Percentiles rank a stretch among this genome's conserved stretches.
Conservation (phyloP, 2,113 vertebrate species). For the Rhinopomastus cyanomelas region DNA sequence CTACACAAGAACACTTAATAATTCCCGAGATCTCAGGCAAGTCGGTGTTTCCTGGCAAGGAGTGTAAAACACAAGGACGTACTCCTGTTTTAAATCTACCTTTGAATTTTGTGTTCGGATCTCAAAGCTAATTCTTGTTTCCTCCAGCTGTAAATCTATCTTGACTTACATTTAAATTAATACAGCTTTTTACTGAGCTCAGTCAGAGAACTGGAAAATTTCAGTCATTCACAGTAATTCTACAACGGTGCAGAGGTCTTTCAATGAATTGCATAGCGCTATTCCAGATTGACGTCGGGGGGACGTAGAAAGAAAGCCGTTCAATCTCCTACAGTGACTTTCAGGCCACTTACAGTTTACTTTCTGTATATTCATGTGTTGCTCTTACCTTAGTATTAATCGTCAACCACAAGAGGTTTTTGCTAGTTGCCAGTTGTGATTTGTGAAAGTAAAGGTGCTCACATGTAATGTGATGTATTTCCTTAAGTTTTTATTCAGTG, state of each 20-base stretch:
- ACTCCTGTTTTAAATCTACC: not conserved
- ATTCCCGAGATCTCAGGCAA: not conserved
- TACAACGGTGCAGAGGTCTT: not conserved
- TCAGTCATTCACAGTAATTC: slow-evolving; percentile 6
- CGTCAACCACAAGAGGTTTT: not conserved
- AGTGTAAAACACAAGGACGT: not conserved
- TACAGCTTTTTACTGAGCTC: slow-evolving; percentile 1
- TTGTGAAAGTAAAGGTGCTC: not conserved
- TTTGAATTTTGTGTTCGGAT: not conserved
- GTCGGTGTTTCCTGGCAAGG: not conserved
- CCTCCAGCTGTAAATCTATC: slow-evolving; percentile 34
- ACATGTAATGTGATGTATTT: not conserved
- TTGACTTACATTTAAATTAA: slow-evolving; percentile 22
- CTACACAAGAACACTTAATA: not conserved
- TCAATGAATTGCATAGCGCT: not conserved
- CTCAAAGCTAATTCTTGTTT: slow-evolving; percentile 48
- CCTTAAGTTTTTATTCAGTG: not conserved
- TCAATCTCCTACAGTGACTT: slow-evolving; percentile 16
- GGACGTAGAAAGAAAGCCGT: not conserved
- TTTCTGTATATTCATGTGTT: not conserved
- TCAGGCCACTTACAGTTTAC: slow-evolving; percentile 25
- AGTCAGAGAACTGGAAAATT: slow-evolving; percentile 4
- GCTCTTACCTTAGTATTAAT: not conserved
- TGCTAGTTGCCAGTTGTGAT: not conserved
- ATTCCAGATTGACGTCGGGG: not conserved